phyloP scores from a whole-genome alignment of 2,797 vertebrate genomes.

The Pseudochaenichthys georgianus region DNA sequence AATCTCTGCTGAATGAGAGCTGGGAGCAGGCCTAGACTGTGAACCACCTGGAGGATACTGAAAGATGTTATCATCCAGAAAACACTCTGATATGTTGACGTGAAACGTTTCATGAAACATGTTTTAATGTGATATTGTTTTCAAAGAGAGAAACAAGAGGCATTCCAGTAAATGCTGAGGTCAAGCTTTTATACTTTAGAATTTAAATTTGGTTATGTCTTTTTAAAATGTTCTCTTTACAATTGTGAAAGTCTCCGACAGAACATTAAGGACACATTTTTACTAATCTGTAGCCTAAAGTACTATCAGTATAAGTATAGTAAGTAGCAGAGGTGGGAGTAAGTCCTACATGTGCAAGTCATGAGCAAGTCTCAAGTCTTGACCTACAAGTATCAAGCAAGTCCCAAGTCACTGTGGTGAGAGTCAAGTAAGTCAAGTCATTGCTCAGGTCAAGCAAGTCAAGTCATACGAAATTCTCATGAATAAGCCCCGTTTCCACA shows the following conservation, averaged over 20 bases:
- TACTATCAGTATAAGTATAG: too few species aligned
- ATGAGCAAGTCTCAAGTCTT: too few species aligned
- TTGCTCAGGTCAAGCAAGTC: too few species aligned
- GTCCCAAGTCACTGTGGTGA: too few species aligned
- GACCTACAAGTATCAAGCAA: too few species aligned
- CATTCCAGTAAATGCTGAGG: not conserved
- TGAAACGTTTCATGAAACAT: not conserved
- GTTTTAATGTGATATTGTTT: conserved; percentile 13
- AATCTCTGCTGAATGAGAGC: conserved; percentile 31
- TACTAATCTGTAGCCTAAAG: not conserved
- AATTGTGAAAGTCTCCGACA: not conserved
- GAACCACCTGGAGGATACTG: not conserved
- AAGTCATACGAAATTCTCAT: too few species aligned
- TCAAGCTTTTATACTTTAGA: not conserved
- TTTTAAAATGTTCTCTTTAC: not conserved
- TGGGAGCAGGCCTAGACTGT: conserved; percentile 23
- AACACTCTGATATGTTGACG: not conserved
- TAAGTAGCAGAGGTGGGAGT: not conserved
- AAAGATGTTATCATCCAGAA: not conserved
- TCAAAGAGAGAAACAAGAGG: not conserved
- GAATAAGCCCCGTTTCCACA: too few species aligned
- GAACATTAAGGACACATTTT: not conserved
- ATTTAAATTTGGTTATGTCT: not conserved
- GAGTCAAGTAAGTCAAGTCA: too few species aligned
- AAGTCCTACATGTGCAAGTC: too few species aligned